Percentiles rank a stretch among this genome's conserved stretches.
Evolutionary conservation across 2,113 vertebrate species (phyloP).

Genomic region (Corvus cornix): DNA sequence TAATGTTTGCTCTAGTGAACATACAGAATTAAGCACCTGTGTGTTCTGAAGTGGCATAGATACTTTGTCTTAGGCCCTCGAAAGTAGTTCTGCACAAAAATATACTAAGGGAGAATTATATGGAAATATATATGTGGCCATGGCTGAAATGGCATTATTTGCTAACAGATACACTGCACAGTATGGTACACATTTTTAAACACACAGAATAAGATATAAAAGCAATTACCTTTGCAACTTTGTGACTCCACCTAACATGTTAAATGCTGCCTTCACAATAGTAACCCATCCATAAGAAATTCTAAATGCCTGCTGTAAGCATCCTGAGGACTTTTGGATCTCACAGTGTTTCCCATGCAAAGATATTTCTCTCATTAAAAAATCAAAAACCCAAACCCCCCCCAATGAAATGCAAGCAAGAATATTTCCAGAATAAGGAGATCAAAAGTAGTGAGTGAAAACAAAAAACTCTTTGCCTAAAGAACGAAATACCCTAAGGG

Average conservation of each 20-base stretch:
- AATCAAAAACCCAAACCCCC: accelerated
- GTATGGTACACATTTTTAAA: neutral
- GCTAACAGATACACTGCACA: neutral
- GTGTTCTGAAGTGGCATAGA: slow-evolving; percentile 34
- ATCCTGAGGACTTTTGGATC: neutral
- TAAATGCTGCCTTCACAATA: neutral
- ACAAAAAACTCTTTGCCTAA: slow-evolving; percentile 28
- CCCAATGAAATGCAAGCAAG: neutral
- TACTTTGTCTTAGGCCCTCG: slow-evolving; percentile 10
- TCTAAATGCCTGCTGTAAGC: neutral
- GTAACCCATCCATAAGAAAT: neutral
- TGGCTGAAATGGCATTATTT: neutral
- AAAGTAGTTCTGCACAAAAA: neutral
- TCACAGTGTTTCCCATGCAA: neutral
- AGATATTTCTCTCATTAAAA: neutral
- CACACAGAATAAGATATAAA: neutral
- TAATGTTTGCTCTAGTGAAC: slow-evolving; percentile 49
- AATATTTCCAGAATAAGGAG: slow-evolving; percentile 23
- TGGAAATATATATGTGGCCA: neutral
- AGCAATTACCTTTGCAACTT: neutral
- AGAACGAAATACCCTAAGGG: slow-evolving; percentile 38
- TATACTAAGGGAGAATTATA: neutral
- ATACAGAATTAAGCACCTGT: slow-evolving; percentile 53
- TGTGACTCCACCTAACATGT: neutral
- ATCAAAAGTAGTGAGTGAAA: slow-evolving; percentile 31